These are phyloP conservation scores for Pipra filicauda DNA, from an alignment of 2,113 vertebrate species.

Conservation along the genomic window DNA sequence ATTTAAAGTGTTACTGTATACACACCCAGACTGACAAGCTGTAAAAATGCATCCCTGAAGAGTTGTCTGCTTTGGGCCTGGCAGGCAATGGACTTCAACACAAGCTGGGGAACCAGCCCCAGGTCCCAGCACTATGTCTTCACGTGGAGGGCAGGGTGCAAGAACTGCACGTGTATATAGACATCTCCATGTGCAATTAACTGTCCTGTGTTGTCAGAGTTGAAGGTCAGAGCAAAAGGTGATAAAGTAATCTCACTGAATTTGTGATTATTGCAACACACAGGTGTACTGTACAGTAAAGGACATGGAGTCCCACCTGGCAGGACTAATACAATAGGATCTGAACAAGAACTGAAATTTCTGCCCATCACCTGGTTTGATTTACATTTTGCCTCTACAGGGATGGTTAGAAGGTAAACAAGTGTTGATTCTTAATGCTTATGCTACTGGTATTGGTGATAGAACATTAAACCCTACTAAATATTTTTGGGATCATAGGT, in stretches of 20 bases:
- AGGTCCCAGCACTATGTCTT: fast-evolving
- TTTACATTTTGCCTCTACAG: neutral
- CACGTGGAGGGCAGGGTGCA: neutral
- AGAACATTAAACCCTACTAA: neutral
- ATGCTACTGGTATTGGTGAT: neutral
- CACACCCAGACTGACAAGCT: neutral
- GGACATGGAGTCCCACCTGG: neutral
- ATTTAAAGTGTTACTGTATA: neutral
- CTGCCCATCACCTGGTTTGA: neutral
- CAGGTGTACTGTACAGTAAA: neutral
- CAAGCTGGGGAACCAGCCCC: neutral
- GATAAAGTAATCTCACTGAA: neutral
- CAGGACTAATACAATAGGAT: neutral
- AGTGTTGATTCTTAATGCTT: neutral
- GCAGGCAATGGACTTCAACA: neutral
- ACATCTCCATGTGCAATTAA: neutral
- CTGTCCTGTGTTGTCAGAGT: neutral
- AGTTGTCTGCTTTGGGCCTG: neutral
- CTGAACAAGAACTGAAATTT: neutral
- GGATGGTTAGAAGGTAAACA: neutral
- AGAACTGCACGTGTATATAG: fast-evolving
- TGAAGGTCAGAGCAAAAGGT: neutral
- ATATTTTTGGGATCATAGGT: neutral
- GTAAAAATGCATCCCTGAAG: neutral
- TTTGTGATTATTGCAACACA: neutral